Percentiles rank a stretch among this genome's conserved stretches.
phyloP scores from a whole-genome alignment of 2,113 vertebrate species.

The Macquaria ambigua region DNA sequence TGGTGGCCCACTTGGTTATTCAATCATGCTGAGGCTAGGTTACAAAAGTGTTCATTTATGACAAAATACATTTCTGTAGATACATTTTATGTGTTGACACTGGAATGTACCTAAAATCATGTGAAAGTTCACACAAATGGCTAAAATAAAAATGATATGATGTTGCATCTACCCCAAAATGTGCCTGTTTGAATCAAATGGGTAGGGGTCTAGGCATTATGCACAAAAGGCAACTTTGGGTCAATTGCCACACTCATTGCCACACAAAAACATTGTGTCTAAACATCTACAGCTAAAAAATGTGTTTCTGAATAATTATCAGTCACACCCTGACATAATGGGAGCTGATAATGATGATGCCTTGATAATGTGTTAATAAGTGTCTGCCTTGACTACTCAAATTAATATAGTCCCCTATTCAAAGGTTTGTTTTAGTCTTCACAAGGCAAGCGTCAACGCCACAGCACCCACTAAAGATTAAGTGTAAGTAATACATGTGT shows the following conservation, averaged over 20 bases:
- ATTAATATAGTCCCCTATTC: not conserved
- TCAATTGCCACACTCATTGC: too few species aligned
- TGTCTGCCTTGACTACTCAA: not conserved
- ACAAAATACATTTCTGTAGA: not conserved
- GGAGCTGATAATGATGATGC: not conserved
- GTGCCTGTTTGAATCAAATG: not conserved
- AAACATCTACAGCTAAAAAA: not conserved
- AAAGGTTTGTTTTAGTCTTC: not conserved
- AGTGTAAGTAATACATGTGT: too few species aligned
- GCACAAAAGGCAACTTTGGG: not conserved
- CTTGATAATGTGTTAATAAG: not conserved
- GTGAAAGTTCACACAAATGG: not conserved
- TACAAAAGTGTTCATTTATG: not conserved
- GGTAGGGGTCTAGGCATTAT: not conserved
- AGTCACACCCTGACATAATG: not conserved
- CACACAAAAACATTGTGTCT: not conserved
- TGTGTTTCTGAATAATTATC: not conserved
- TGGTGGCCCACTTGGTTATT: conserved; percentile 22
- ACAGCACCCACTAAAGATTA: not conserved
- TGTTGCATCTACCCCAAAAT: not conserved
- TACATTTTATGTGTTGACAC: not conserved
- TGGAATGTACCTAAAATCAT: not conserved
- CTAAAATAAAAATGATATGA: not conserved
- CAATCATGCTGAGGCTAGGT: too few species aligned
- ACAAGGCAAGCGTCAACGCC: not conserved